Conservation (phyloP, 2,113 vertebrate genomes). For the Phocoena phocoena region DNA sequence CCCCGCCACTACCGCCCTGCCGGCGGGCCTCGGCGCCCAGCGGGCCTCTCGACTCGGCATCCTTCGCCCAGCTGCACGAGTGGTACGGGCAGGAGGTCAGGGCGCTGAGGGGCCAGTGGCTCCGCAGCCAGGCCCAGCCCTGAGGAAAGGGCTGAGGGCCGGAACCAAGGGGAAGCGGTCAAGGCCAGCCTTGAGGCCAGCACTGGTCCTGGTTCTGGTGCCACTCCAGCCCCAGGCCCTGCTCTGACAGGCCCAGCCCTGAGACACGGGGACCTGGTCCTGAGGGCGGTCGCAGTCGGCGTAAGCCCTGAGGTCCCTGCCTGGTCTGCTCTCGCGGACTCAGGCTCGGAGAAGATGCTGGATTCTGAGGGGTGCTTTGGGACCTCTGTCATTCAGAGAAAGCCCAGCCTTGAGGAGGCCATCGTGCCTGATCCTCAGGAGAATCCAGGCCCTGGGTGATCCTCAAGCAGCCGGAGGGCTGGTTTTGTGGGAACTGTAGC, state of each 20-base stretch:
- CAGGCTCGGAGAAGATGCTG: neutral
- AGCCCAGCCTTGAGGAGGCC: neutral
- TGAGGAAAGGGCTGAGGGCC: neutral
- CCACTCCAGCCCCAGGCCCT: neutral
- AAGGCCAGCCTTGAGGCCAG: neutral
- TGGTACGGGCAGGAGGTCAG: conserved; percentile 90
- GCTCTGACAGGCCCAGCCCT: neutral
- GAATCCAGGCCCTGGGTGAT: neutral
- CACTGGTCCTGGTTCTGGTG: neutral
- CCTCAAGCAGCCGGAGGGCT: neutral
- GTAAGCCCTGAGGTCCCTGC: neutral
- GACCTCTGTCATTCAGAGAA: neutral
- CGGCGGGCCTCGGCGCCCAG: conserved; percentile 29
- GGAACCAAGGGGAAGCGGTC: too few species aligned
- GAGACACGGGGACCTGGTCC: neutral
- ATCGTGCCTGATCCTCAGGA: neutral
- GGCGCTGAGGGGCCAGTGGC: conserved; percentile 88
- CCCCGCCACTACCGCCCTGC: conserved; percentile 83
- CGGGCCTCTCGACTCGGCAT: conserved; percentile 53
- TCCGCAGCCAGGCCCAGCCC: conserved; percentile 75
- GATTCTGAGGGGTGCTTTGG: neutral
- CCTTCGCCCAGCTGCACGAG: conserved; percentile 91
- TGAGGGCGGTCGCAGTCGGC: accelerated
- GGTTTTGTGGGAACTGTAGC: neutral
- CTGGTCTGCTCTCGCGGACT: neutral